phyloP scores from a whole-genome alignment of 2,113 vertebrate genomes.

The Cyanoramphus novaezelandiae region DNA sequence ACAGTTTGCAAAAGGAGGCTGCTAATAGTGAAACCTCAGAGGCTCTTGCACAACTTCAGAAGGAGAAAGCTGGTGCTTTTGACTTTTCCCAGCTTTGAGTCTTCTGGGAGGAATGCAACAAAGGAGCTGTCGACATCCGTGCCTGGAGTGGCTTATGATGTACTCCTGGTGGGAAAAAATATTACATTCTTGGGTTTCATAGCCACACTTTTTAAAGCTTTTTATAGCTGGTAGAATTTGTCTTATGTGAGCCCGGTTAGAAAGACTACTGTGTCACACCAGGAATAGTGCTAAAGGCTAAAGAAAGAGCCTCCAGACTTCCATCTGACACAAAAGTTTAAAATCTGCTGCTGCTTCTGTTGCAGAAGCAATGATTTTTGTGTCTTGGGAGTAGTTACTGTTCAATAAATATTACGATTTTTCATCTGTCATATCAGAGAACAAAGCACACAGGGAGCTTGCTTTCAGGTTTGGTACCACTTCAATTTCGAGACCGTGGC shows the following conservation, averaged over 20 bases:
- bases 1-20: constrained; percentile 22
- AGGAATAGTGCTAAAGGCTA: background rate
- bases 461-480: background rate
- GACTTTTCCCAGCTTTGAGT: constrained; percentile 48
- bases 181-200: background rate
- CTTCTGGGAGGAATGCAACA: constrained; percentile 26
- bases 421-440: background rate
- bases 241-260: background rate
- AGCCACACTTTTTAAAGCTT: background rate
- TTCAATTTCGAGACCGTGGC: background rate
- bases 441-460: background rate
- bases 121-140: background rate
- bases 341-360: background rate
- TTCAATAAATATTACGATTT: background rate
- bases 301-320: background rate
- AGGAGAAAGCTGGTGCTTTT: constrained; percentile 18
- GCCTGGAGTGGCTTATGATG: background rate
- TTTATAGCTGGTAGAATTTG: background rate
- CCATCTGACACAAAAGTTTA: background rate
- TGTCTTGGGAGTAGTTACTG: background rate
- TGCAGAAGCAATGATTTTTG: background rate
- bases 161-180: constrained; percentile 13
- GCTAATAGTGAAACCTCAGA: constrained; percentile 6
- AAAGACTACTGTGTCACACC: background rate
- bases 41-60: constrained; percentile 20